phyloP scores from a whole-genome alignment of 2,113 vertebrate genomes.

The Caracal caracal region DNA sequence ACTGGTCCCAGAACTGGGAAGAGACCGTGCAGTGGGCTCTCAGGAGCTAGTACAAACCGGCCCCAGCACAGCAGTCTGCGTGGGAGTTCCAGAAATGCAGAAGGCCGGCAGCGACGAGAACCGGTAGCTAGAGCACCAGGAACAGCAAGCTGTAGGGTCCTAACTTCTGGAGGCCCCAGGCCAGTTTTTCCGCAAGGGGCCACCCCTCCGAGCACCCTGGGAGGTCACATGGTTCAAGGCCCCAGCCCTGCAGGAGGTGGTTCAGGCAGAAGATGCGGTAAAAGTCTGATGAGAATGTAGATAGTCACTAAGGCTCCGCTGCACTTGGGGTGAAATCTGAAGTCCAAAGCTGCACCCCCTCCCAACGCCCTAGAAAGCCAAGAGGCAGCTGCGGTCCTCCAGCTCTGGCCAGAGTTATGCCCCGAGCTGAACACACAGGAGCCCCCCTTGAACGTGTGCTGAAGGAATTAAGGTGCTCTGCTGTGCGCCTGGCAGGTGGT shows the following conservation, averaged over 20 bases:
- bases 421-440: neutral
- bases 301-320: neutral
- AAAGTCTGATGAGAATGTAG: neutral
- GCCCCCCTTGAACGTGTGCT: neutral
- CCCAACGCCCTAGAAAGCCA: neutral
- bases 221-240: neutral
- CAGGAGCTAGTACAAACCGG: rapidly evolving
- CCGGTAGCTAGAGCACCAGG: neutral
- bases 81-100: neutral
- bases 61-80: neutral
- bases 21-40: neutral
- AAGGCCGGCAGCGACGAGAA: neutral
- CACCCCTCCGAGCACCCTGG: neutral
- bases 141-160: neutral
- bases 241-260: neutral
- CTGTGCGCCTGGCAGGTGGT: neutral
- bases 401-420: neutral
- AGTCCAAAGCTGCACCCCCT: neutral
- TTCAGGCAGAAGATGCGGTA: neutral
- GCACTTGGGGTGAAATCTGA: neutral
- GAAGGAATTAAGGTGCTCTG: neutral
- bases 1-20: neutral
- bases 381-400: neutral
- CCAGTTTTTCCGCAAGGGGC: neutral
- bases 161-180: neutral